Base-by-base conservation (phyloP, 2,113 vertebrate genomes). In the Nicator chloris region DNA sequence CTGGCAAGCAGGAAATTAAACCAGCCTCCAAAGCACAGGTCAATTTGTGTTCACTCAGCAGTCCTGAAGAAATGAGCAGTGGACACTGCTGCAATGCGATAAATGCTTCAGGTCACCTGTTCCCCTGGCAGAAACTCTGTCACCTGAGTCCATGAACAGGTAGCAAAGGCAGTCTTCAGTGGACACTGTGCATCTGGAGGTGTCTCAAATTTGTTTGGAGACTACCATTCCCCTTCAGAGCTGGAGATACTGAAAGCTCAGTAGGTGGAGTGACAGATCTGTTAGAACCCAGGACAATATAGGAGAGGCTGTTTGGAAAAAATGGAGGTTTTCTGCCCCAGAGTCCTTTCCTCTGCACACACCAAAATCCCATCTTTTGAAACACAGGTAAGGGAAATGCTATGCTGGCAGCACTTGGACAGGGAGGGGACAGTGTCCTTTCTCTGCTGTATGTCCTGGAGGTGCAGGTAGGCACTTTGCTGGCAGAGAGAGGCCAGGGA, bases 21-120 rank as follows among this genome's bases (percentile, higher is more conserved):
- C 21, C 53, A 72, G n/a, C 15, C 35, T 83, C 66, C 51, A 87
- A 56, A 44, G n/a, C 19, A 44, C 28, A 22, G n/a, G 17, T 63
- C 56, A 35, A 53, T 59, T 57, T 3, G 3, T 51, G 24, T 61
- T 89, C 56, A 59, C 15, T 15, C 15, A 20, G 31, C 15, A 5
- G 37, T 56, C 9, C 4, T 1, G 2, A 82, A 60, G 63, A 75
- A 64, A 28, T 31, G 64, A 78, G 15, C 33, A 63, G 30, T 1
- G 4, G 20, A 22, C 15, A 5, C 5, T 49, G 40, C 27, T 2
- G 6, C 2, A 5, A 27, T 19, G 39, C 0, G 0, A 9, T 33
- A 31, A 69, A 73, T 53, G 4, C 28, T 82, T 71, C 35, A n/a
- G 47, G 28, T 40, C 44, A 61, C 47, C 60, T 2, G 0, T 31